Evolutionary conservation across 1,140 invertebrate genomes (phyloP).

Genomic region (Drosophila micromelanica): DNA sequence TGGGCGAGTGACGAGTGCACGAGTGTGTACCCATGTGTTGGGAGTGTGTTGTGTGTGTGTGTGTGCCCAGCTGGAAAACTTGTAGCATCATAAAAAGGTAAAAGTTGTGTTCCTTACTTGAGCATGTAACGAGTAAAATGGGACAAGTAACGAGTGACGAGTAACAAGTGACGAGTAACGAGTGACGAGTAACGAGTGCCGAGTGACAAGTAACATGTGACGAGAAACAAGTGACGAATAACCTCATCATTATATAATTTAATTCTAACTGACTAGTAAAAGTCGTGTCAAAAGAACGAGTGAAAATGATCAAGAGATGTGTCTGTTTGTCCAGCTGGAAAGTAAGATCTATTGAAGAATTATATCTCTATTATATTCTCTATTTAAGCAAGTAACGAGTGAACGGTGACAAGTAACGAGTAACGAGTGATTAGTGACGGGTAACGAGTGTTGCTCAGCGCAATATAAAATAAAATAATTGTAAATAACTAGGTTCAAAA

Average conservation of each 20-base stretch:
- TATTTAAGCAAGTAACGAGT: not conserved
- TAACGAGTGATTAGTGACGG: not conserved
- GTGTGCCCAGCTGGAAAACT: not conserved
- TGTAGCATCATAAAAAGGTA: not conserved
- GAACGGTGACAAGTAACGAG: not conserved
- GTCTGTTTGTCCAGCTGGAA: not conserved
- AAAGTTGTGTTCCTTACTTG: too few relatives aligned
- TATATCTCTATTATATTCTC: too few relatives aligned
- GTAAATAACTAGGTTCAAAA: not conserved
- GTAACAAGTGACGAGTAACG: not conserved
- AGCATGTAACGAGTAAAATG: not conserved
- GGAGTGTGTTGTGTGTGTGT: not conserved
- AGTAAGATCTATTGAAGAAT: not conserved
- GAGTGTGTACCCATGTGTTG: too few relatives aligned
- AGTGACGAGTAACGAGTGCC: not conserved
- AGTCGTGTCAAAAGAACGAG: too few relatives aligned
- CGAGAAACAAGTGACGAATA: not conserved
- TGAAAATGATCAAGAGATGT: too few relatives aligned
- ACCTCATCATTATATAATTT: too few relatives aligned
- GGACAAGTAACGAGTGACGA: not conserved
- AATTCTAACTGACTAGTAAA: too few relatives aligned
- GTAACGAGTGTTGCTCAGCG: not conserved
- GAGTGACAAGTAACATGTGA: not conserved
- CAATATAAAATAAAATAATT: too few relatives aligned
- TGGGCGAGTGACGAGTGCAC: constrained; percentile 1